Evolutionary conservation across 2,888 invertebrate species (phyloP).

Genomic region (Maniola hyperantus): DNA sequence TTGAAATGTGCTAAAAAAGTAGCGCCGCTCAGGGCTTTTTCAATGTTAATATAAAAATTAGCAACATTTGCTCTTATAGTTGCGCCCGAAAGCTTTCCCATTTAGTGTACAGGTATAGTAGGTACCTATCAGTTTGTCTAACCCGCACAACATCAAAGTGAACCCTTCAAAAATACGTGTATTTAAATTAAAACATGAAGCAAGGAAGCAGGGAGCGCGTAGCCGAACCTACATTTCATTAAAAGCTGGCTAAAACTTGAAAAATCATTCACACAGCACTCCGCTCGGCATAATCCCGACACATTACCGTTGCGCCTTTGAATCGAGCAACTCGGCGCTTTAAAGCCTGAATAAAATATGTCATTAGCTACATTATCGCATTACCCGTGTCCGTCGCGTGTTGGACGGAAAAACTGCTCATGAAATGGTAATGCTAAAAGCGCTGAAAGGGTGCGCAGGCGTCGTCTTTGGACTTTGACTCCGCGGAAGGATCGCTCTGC

Average conservation of each 20-base stretch:
- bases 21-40: slow-evolving; percentile 9
- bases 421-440: slow-evolving; percentile 73
- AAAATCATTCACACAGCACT: slow-evolving; percentile 46
- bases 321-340: slow-evolving; percentile 54
- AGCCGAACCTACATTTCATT: slow-evolving; percentile 45
- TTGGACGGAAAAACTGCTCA: slow-evolving; percentile 64
- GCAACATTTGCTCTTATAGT: slow-evolving; percentile 30
- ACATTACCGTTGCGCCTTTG: slow-evolving; percentile 49
- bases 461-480: slow-evolving; percentile 58
- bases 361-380: slow-evolving; percentile 71
- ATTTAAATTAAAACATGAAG: slow-evolving; percentile 40
- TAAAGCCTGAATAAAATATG: slow-evolving; percentile 67
- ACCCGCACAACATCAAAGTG: slow-evolving; percentile 40
- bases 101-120: slow-evolving; percentile 23
- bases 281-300: slow-evolving; percentile 49
- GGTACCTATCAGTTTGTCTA: slow-evolving; percentile 38
- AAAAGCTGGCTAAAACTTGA: slow-evolving; percentile 42
- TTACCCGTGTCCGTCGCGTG: slow-evolving; percentile 58
- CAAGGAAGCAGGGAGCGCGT: slow-evolving; percentile 34
- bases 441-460: slow-evolving; percentile 70
- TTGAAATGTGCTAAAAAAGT: slow-evolving; percentile 8
- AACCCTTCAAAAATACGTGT: slow-evolving; percentile 41
- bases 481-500: slow-evolving; percentile 64
- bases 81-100: slow-evolving; percentile 32
- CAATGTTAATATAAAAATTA: slow-evolving; percentile 30